phyloP scores from a whole-genome alignment of 1,140 invertebrate genomes.

The Drosophila ogumai region DNA sequence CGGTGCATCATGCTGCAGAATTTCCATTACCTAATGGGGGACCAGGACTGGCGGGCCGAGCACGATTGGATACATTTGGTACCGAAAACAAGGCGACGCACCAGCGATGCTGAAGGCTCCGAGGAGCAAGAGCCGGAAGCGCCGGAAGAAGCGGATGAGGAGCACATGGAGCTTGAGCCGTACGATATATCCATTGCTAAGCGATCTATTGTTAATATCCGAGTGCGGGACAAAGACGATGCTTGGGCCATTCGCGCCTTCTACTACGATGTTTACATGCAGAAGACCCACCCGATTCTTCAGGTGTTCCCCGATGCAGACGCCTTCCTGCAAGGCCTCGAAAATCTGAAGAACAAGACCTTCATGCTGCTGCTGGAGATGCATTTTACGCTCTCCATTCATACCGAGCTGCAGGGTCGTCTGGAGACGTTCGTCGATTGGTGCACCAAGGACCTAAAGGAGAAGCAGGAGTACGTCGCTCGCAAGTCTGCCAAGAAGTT shows the following conservation, averaged over 20 bases:
- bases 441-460: conserved; percentile 68
- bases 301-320: conserved; percentile 73
- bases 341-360: conserved; percentile 73
- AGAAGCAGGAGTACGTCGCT: conserved; percentile 75
- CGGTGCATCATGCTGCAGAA: conserved; percentile 81
- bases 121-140: conserved; percentile 8
- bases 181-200: conserved; percentile 70
- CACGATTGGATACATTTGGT: conserved; percentile 81
- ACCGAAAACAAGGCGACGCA: background rate
- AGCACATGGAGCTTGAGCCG: conserved; percentile 25
- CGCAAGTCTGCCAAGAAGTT: conserved; percentile 78
- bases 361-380: conserved; percentile 78
- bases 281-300: conserved; percentile 69
- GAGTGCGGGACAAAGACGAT: conserved; percentile 75
- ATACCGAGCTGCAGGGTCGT: conserved; percentile 70
- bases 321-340: conserved; percentile 65
- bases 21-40: conserved; percentile 78
- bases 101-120: background rate
- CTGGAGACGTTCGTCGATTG: conserved; percentile 74
- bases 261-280: conserved; percentile 75
- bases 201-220: conserved; percentile 71
- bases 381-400: conserved; percentile 74
- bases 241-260: conserved; percentile 80
- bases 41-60: conserved; percentile 76
- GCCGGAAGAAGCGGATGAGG: background rate